phyloP scores from a whole-genome alignment of 2,797 vertebrate genomes.

The Macrochelys suwanniensis region DNA sequence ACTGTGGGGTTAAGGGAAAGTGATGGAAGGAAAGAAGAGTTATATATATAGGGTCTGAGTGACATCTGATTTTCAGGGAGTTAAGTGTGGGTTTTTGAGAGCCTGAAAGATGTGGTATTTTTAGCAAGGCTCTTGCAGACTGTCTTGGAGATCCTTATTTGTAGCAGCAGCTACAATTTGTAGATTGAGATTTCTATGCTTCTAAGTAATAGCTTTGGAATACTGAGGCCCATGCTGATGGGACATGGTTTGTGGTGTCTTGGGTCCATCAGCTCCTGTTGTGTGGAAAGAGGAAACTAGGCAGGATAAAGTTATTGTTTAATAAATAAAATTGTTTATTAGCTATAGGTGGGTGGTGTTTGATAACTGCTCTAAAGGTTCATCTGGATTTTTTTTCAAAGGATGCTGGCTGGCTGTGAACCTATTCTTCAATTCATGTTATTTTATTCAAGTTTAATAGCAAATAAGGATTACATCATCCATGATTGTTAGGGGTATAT shows the following conservation, averaged over 20 bases:
- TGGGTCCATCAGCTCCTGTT: not conserved
- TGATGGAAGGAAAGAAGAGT: slow-evolving; percentile 24
- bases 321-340: not conserved
- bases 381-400: not conserved
- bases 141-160: slow-evolving; percentile 28
- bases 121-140: not conserved
- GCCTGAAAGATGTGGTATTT: not conserved
- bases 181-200: not conserved
- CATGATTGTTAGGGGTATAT: not conserved
- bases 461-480: slow-evolving; percentile 21
- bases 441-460: slow-evolving; percentile 11
- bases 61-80: not conserved
- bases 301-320: not conserved
- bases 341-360: not conserved
- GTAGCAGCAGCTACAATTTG: not conserved
- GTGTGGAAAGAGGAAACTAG: not conserved
- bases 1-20: not conserved
- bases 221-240: not conserved
- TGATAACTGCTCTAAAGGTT: not conserved
- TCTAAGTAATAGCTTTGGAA: slow-evolving; percentile 26
- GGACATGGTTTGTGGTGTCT: not conserved
- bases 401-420: accelerated
- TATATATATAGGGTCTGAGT: not conserved
- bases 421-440: not conserved
- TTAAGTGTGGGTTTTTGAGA: not conserved